These are phyloP conservation scores for Caenorhabditis elegans DNA, from an alignment of 1,140 invertebrate species.

Conservation along the genomic window WBcel235 BX284604.4:10427001-10427500, in stretches of 20 bases:
- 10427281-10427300: conserved; percentile 44
- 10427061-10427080: conserved; percentile 41
- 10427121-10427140: conserved; percentile 52
- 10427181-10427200: conserved; percentile 34
- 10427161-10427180: conserved; percentile 38
- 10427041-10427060: not conserved
- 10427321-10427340: conserved; percentile 49
- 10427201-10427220: not conserved
- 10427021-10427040: conserved; percentile 50
- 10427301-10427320: conserved; percentile 37
- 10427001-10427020: conserved; percentile 51
- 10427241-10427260: not conserved
- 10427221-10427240: not conserved
- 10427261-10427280: conserved; percentile 36
- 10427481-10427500: not conserved
- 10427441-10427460: not conserved
- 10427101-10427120: conserved; percentile 56
- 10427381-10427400: conserved; percentile 26
- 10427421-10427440: conserved; percentile 39
- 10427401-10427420: conserved; percentile 24
- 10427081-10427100: conserved; percentile 51
- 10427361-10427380: not conserved
- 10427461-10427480: not conserved
- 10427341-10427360: not conserved
- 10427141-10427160: conserved; percentile 50